Percentiles rank a stretch among this genome's conserved stretches.
Evolutionary conservation across 2,888 invertebrate species (phyloP).

Genomic region (Tipula unca): DNA sequence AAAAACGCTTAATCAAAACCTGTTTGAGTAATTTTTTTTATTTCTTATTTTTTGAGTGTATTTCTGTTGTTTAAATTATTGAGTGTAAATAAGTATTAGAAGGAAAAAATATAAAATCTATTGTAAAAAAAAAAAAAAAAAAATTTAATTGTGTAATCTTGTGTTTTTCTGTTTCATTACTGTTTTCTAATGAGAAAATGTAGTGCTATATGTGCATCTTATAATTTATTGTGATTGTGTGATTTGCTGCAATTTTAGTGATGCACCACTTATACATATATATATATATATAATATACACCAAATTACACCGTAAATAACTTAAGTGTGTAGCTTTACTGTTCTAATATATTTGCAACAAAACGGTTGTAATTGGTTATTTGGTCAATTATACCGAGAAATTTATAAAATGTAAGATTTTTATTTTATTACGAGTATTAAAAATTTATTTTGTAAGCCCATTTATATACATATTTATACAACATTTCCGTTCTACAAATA

Average conservation of each 20-base stretch:
- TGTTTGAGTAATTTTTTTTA: neutral
- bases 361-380: neutral
- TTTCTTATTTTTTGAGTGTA: neutral
- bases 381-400: neutral
- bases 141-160: neutral
- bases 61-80: neutral
- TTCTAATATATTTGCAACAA: neutral
- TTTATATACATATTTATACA: neutral
- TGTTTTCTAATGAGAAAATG: neutral
- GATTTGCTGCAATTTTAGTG: neutral
- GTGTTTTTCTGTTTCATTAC: neutral
- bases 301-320: neutral
- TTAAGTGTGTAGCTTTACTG: neutral
- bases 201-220: neutral
- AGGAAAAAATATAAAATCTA: neutral
- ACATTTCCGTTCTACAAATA: neutral
- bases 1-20: neutral
- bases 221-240: neutral
- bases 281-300: too few relatives aligned
- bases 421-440: too few relatives aligned
- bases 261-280: neutral
- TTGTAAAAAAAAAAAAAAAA: neutral
- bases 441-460: neutral
- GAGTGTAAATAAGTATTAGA: constrained; percentile 8
- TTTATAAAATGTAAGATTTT: neutral